Evolutionary conservation across 2,797 vertebrate species (phyloP).

Genomic region (Tenualosa thibaudeaui): DNA sequence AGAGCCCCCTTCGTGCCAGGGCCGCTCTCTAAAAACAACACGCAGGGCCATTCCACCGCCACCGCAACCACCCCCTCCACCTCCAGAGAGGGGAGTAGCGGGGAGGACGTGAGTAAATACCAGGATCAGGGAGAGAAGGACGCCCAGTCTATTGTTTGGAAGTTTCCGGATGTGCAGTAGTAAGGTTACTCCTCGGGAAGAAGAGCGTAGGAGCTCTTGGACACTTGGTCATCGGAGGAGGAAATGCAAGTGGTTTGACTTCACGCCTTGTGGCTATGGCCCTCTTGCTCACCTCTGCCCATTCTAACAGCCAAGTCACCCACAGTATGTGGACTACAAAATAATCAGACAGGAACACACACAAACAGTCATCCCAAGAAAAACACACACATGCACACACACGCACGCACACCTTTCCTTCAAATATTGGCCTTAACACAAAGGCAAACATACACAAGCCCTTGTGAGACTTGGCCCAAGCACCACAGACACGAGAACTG

Average conservation of each 20-base stretch:
- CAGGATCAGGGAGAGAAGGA: neutral
- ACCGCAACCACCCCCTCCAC: neutral
- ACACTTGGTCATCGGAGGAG: neutral
- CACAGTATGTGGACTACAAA: neutral
- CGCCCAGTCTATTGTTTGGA: neutral
- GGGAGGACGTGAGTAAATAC: neutral
- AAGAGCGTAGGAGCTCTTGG: neutral
- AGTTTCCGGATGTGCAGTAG: neutral
- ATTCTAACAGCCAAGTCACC: neutral
- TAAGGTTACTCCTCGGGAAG: neutral
- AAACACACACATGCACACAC: neutral
- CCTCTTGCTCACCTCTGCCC: neutral
- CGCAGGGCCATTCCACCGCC: neutral
- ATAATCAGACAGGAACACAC: slow-evolving; percentile 14
- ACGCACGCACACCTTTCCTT: slow-evolving; percentile 18
- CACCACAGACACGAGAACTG: neutral
- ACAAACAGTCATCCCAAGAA: slow-evolving; percentile 15
- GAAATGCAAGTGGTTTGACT: neutral
- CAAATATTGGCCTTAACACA: neutral
- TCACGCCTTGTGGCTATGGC: neutral
- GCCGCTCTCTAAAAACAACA: neutral
- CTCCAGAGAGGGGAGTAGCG: neutral
- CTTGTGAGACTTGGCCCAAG: slow-evolving; percentile 10
- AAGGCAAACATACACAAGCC: neutral
- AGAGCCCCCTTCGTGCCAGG: neutral